These are phyloP conservation scores for Gymnogyps californianus DNA, from an alignment of 2,113 vertebrate species.

Conservation along the genomic window DNA sequence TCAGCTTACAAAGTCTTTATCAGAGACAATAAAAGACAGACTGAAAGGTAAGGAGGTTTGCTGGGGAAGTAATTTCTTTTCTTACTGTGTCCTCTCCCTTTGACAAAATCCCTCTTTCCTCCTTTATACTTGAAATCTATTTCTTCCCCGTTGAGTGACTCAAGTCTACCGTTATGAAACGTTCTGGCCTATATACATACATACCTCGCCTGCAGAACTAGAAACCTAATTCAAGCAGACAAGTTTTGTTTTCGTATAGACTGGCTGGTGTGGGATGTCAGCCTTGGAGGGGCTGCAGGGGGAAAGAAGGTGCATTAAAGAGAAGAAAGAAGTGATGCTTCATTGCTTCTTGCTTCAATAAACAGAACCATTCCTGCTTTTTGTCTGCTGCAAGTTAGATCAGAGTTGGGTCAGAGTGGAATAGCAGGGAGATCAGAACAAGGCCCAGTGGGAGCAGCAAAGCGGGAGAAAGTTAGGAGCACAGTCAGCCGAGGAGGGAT, in stretches of 20 bases:
- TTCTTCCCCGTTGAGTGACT: not conserved
- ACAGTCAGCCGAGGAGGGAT: not conserved
- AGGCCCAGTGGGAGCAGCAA: not conserved
- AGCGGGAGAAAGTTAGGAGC: not conserved
- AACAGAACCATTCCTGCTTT: not conserved
- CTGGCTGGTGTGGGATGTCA: not conserved
- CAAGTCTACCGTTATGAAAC: not conserved
- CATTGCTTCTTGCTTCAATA: not conserved
- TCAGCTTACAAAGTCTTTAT: constrained; percentile 76
- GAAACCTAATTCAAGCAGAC: not conserved
- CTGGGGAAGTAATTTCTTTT: not conserved
- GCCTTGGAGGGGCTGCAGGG: not conserved
- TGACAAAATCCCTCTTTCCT: not conserved
- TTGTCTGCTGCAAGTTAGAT: not conserved
- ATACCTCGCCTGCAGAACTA: not conserved
- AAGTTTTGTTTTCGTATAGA: not conserved
- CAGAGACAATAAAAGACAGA: constrained; percentile 84
- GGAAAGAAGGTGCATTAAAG: not conserved
- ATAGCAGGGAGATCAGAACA: not conserved
- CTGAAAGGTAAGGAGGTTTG: constrained; percentile 81
- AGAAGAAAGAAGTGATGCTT: not conserved
- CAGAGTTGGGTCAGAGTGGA: not conserved
- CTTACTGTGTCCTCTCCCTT: not conserved
- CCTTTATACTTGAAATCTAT: not conserved
- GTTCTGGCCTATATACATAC: not conserved